Percentiles rank a stretch among this genome's conserved stretches.
These are phyloP conservation scores for Thalassaphorura encarpata DNA, from an alignment of 1,140 invertebrate genomes.

Conservation along the genomic window DNA sequence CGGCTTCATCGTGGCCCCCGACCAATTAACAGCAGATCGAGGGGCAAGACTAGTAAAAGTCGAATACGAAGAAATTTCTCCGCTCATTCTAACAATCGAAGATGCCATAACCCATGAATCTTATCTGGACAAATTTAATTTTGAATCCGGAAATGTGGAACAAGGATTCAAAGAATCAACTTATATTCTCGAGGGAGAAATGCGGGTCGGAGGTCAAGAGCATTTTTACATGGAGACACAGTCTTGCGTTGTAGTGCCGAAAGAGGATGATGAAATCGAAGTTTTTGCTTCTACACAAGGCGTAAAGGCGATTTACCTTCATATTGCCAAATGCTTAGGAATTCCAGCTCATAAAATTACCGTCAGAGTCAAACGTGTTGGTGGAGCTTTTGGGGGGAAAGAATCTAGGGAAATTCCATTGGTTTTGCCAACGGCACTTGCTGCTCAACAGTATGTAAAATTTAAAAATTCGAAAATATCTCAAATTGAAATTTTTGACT, in stretches of 20 bases:
- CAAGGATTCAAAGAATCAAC: slow-evolving; percentile 35
- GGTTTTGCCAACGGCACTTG: slow-evolving; percentile 39
- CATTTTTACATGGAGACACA: slow-evolving; percentile 51
- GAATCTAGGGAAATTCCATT: slow-evolving; percentile 38
- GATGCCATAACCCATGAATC: slow-evolving; percentile 24
- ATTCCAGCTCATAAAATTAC: not conserved
- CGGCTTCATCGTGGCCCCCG: slow-evolving; percentile 35
- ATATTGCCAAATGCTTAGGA: not conserved
- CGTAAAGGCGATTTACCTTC: slow-evolving; percentile 36
- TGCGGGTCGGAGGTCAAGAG: slow-evolving; percentile 46
- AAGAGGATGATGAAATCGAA: slow-evolving; percentile 45
- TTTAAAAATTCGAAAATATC: no score
- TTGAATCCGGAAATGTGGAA: slow-evolving; percentile 36
- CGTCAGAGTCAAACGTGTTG: slow-evolving; percentile 37
- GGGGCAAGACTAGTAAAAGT: slow-evolving; percentile 35
- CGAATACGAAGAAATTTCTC: slow-evolving; percentile 34
- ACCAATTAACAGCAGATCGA: slow-evolving; percentile 30
- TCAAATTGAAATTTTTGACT: no score
- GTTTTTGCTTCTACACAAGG: slow-evolving; percentile 42
- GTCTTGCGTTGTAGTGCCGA: slow-evolving; percentile 40
- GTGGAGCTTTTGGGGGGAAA: slow-evolving; percentile 51
- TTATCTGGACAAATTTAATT: not conserved
- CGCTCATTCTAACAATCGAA: slow-evolving; percentile 35
- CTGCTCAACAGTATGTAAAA: slow-evolving; percentile 42
- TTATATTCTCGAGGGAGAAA: slow-evolving; percentile 35